Base-by-base conservation (phyloP, 2,888 invertebrate genomes). In the Chrysodeixis includens region DNA sequence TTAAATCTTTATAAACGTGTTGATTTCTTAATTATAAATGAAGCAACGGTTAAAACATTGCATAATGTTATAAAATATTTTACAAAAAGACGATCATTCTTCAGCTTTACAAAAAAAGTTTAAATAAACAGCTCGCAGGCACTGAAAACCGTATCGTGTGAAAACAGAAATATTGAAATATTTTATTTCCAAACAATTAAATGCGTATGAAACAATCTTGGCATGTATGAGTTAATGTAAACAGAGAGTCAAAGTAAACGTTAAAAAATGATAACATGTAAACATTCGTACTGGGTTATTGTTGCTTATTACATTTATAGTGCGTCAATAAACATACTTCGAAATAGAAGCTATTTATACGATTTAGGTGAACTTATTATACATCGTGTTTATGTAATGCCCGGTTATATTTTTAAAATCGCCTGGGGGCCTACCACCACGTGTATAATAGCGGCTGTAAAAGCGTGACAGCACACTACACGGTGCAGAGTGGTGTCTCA, bases 301-400 rank as follows among this genome's bases (percentile, higher is more conserved):
- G 59, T 61, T 62, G 46, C 30, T 56, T 55, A 26, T 16, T 49
- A 7, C 52, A 61, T 64, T 49, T 62, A 51, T 30, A 53, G 52
- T 14, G 51, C 51, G 55, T 32, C 58, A 63, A 68, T 52, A 72
- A 64, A 68, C 64, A 62, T 5, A 20, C 49, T 44, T 51, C 8
- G 26, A 76, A 76, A 73, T 73, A 73, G 56, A 66, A 66, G 66
- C 66, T 65, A 72, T 72, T 72, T 68, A 52, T 64, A 64, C 35
- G 52, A 18, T n/a, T 32, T 22, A 64, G 20, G 52, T 14, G 18
- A 49, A 57, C 26, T 30, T 30, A 40, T 20, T 26, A 46, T 30
- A 12, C 16, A 49, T 32, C 16, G 18, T 57, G 16, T 57, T 16
- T 26, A 26, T 6, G 6, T 2, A 26, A 26, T 4, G 26, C 26